phyloP scores from a whole-genome alignment of 2,797 vertebrate genomes.

The Podarcis lilfordi region DNA sequence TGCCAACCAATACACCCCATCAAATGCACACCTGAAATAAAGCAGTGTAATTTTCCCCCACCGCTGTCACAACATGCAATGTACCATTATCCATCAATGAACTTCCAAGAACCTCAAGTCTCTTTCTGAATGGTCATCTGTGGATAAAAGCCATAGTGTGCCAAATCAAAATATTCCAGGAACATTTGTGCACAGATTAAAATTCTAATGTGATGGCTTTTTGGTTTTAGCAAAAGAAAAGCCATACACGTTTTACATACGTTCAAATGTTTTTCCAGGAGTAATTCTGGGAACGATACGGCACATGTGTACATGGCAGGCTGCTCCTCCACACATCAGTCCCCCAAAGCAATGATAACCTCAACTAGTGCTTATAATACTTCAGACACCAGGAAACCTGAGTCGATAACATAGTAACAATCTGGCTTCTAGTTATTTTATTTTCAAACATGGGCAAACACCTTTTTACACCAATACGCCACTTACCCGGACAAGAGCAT shows the following conservation, averaged over 20 bases:
- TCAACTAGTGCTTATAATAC: not conserved
- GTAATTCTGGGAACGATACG: not conserved
- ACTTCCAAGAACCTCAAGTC: not conserved
- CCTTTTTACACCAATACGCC: rapidly evolving
- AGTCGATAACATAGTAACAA: too few relatives aligned
- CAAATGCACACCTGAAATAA: not conserved
- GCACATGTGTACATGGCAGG: too few relatives aligned
- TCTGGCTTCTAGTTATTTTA: not conserved
- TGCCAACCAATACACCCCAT: not conserved
- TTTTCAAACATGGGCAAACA: not conserved
- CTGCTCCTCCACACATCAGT: not conserved
- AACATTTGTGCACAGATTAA: not conserved
- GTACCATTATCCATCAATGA: not conserved
- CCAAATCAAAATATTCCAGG: not conserved
- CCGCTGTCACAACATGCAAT: not conserved
- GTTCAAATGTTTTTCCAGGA: not conserved
- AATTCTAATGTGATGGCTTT: not conserved
- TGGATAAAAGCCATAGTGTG: not conserved
- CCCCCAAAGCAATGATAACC: not conserved
- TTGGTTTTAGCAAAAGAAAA: not conserved
- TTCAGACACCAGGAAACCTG: not conserved
- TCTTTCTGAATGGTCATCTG: not conserved
- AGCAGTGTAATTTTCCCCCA: not conserved
- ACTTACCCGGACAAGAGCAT: slow-evolving; percentile 97
- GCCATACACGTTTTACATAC: not conserved